A percentile compares a stretch with the other conserved stretches of the same genome.
Evolutionary conservation across 1,140 invertebrate genomes (phyloP).

Genomic region (Saccostrea echinata): DNA sequence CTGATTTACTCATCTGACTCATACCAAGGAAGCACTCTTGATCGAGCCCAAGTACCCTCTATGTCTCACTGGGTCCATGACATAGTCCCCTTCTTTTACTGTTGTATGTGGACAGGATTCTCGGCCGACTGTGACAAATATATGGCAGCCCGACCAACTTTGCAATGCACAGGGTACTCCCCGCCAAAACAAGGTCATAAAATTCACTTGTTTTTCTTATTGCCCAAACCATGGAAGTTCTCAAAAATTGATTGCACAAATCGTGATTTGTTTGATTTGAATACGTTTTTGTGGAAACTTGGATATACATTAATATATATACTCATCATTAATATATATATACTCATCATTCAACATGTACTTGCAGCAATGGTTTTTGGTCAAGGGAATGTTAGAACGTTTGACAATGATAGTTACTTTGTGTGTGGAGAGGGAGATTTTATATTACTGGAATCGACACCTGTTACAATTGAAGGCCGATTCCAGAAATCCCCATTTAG

Average conservation of each 20-base stretch:
- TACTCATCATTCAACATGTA: no score
- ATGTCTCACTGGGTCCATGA: conserved; percentile 97
- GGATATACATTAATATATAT: no score
- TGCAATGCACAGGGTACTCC: conserved; percentile 97
- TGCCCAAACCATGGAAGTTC: no score
- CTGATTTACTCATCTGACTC: conserved; percentile 97
- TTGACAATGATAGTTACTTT: conserved; percentile 93
- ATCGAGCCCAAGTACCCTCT: conserved; percentile 87
- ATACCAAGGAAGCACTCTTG: conserved; percentile 94
- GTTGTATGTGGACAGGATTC: conserved; percentile 96
- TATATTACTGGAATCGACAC: conserved; percentile 84
- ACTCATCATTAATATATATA: no score
- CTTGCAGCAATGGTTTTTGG: conserved; percentile 89
- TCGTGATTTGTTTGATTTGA: no score
- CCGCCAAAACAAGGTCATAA: conserved; percentile 83
- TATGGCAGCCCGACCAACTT: conserved; percentile 94
- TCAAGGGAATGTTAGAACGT: conserved; percentile 96
- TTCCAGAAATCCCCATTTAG: conserved; percentile 55
- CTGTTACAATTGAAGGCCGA: conserved; percentile 65
- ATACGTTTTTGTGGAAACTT: no score
- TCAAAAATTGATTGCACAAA: no score
- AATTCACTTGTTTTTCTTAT: background rate
- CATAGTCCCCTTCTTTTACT: conserved; percentile 94
- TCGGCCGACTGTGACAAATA: conserved; percentile 93
- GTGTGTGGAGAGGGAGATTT: conserved; percentile 98